These are phyloP conservation scores for Metallyticus violacea DNA, from an alignment of 2,888 invertebrate species.

Conservation along the genomic window DNA sequence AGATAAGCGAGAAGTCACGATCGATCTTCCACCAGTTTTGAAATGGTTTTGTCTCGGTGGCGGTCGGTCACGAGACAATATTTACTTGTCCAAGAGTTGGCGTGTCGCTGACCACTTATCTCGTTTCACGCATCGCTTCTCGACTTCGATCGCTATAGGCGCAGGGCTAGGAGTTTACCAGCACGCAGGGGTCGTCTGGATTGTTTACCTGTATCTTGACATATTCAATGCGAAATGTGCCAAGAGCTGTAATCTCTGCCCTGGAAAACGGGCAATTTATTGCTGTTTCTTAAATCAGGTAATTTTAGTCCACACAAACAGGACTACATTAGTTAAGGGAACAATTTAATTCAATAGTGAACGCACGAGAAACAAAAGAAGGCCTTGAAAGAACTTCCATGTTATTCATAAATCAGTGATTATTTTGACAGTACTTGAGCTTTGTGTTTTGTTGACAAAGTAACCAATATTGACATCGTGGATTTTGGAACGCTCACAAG, in stretches of 20 bases:
- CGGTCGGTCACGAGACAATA: not conserved
- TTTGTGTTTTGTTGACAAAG: no score
- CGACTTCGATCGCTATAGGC: not conserved
- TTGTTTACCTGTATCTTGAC: not conserved
- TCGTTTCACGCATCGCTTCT: not conserved
- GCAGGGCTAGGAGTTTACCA: not conserved
- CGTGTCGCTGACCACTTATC: not conserved
- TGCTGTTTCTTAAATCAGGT: not conserved
- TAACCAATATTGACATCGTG: no score
- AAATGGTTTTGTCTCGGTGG: not conserved
- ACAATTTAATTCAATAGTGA: not conserved
- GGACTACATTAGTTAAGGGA: not conserved
- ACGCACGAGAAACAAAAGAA: no score
- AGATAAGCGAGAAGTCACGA: not conserved
- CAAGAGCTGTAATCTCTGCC: no score
- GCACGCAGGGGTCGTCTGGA: not conserved
- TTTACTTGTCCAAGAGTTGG: not conserved
- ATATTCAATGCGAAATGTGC: not conserved
- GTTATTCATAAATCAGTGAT: no score
- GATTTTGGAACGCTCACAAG: no score
- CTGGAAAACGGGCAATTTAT: not conserved
- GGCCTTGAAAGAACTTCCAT: no score
- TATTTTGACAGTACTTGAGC: no score
- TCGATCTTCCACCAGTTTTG: no score
- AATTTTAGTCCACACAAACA: not conserved